These are phyloP conservation scores for Chionomys nivalis DNA, from an alignment of 2,113 vertebrate genomes.

Conservation along the genomic window DNA sequence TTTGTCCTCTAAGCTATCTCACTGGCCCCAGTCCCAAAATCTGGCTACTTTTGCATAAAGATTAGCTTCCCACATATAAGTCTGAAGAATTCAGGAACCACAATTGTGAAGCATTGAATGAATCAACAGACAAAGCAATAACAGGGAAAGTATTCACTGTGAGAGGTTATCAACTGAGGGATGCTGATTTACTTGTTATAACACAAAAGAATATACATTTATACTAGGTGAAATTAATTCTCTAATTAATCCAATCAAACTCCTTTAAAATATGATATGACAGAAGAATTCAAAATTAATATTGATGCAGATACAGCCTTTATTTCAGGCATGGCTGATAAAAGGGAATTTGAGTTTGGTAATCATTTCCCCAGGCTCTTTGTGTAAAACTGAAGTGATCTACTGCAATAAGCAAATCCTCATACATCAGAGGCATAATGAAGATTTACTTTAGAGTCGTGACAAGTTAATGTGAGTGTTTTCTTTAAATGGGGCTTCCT, in stretches of 20 bases:
- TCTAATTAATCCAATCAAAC: not conserved
- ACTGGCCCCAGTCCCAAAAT: not conserved
- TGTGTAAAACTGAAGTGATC: not conserved
- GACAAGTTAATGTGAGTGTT: not conserved
- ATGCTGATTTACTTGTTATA: not conserved
- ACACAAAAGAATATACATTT: not conserved
- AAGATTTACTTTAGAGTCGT: not conserved
- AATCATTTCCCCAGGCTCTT: not conserved
- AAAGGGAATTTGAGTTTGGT: not conserved
- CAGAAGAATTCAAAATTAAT: not conserved
- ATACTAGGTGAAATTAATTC: not conserved
- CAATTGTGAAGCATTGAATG: not conserved
- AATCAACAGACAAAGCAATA: not conserved
- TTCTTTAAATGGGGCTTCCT: not conserved
- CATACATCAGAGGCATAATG: not conserved
- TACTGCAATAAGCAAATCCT: not conserved
- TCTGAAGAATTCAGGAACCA: not conserved
- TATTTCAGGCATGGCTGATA: not conserved
- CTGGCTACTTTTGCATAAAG: not conserved
- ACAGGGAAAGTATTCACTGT: not conserved
- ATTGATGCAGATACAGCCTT: not conserved
- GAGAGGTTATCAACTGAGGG: not conserved
- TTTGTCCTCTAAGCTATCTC: not conserved
- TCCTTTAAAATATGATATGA: not conserved
- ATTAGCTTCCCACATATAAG: not conserved